Percentiles rank a stretch among this genome's conserved stretches.
phyloP scores from a whole-genome alignment of 2,113 vertebrate genomes.

The Spermophilus dauricus region DNA sequence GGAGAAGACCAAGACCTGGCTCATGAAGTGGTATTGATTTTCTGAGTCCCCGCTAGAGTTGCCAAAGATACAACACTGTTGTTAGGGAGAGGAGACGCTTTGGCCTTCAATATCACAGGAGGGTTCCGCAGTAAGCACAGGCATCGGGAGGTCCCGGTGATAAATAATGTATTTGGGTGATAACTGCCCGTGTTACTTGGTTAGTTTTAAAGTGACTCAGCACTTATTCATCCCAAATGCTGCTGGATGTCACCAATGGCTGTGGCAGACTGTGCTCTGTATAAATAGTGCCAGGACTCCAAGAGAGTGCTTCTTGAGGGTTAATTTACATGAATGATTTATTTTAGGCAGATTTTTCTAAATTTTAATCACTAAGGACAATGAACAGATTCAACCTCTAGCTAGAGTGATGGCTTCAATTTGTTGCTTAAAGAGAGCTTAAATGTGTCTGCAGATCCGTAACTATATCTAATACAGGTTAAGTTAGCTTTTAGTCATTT shows the following conservation, averaged over 20 bases:
- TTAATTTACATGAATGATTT: constrained; percentile 76
- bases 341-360: constrained; percentile 66
- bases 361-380: constrained; percentile 76
- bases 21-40: constrained; percentile 94
- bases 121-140: constrained; percentile 90
- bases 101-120: constrained; percentile 91
- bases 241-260: constrained; percentile 76
- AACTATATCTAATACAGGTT: constrained; percentile 78
- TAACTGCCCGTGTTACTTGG: constrained; percentile 88
- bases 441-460: constrained; percentile 66
- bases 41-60: constrained; percentile 90
- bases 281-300: constrained; percentile 1
- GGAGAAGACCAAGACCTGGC: constrained; percentile 90
- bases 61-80: constrained; percentile 91
- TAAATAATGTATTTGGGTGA: constrained; percentile 91
- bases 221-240: constrained; percentile 78
- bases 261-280: constrained; percentile 57
- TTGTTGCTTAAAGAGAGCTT: constrained; percentile 79
- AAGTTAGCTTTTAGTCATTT: constrained; percentile 78
- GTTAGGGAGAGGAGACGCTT: constrained; percentile 89
- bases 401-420: constrained; percentile 56
- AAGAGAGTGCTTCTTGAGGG: not conserved
- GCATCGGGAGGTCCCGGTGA: constrained; percentile 85
- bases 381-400: constrained; percentile 9
- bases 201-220: constrained; percentile 90